Evolutionary conservation across 1,140 invertebrate genomes (phyloP).

Genomic region (Drosophila kurseongensis): DNA sequence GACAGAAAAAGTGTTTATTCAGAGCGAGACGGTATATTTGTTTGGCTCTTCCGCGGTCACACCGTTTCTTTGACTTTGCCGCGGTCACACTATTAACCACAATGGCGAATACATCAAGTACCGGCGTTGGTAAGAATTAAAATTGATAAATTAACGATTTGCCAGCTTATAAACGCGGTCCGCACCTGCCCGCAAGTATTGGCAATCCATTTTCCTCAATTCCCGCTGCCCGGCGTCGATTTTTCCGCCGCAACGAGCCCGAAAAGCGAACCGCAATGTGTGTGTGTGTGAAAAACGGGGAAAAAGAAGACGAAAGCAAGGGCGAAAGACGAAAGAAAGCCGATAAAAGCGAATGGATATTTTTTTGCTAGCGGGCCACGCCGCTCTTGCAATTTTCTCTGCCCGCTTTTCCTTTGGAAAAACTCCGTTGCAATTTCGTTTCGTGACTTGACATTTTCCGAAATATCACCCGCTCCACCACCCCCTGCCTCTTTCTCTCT

Average conservation of each 20-base stretch:
- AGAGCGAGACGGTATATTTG: too few relatives aligned
- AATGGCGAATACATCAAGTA: slow-evolving; percentile 84
- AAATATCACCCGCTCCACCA: slow-evolving; percentile 21
- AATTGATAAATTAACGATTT: slow-evolving; percentile 71
- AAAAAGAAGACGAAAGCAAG: slow-evolving; percentile 57
- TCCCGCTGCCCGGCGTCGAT: slow-evolving; percentile 6
- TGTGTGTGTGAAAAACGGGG: slow-evolving; percentile 65
- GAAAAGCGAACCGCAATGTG: slow-evolving; percentile 24
- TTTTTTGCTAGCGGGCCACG: slow-evolving; percentile 31
- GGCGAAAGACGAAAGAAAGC: slow-evolving; percentile 61
- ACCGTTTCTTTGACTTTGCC: too few relatives aligned
- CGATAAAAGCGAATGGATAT: slow-evolving; percentile 63
- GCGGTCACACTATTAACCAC: slow-evolving; percentile 62
- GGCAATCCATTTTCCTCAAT: slow-evolving; percentile 20
- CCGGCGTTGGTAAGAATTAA: slow-evolving; percentile 84
- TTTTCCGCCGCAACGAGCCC: slow-evolving; percentile 15
- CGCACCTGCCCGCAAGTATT: slow-evolving; percentile 10
- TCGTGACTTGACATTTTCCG: slow-evolving; percentile 79
- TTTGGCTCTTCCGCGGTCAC: too few relatives aligned
- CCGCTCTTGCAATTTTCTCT: slow-evolving; percentile 11
- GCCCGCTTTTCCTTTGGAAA: slow-evolving; percentile 21
- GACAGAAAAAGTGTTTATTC: too few relatives aligned
- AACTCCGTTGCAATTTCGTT: slow-evolving; percentile 49
- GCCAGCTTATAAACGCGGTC: slow-evolving; percentile 39
- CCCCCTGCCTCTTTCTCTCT: slow-evolving; percentile 5